These are phyloP conservation scores for Leptoclinus maculatus DNA, from an alignment of 2,797 vertebrate genomes.

Conservation along the genomic window DNA sequence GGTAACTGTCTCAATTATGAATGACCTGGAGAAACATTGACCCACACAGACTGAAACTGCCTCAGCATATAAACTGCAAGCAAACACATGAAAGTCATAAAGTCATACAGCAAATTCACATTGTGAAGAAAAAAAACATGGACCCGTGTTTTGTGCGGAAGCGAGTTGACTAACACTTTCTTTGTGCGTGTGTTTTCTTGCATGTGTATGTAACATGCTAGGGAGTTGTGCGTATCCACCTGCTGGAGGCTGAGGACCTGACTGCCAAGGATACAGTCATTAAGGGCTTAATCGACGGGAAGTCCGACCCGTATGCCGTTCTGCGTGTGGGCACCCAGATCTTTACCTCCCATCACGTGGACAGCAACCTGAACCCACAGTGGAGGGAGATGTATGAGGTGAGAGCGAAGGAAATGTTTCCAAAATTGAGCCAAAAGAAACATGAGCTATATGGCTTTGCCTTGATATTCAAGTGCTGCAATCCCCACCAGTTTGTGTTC, in stretches of 20 bases:
- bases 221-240: constrained; percentile 93
- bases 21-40: constrained; percentile 47
- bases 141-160: not conserved
- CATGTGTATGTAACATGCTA: constrained; percentile 51
- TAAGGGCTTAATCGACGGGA: constrained; percentile 91
- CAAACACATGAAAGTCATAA: constrained; percentile 36
- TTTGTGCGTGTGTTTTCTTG: constrained; percentile 16
- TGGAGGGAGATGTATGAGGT: constrained; percentile 97
- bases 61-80: constrained; percentile 25
- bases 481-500: constrained; percentile 30
- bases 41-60: constrained; percentile 26
- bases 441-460: not conserved
- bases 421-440: not conserved
- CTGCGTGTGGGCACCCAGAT: constrained; percentile 93
- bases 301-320: constrained; percentile 93
- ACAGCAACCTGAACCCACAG: constrained; percentile 91
- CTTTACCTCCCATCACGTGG: constrained; percentile 91
- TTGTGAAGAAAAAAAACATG: constrained; percentile 3
- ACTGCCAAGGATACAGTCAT: constrained; percentile 92
- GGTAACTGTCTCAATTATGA: constrained; percentile 82
- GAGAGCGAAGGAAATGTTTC: constrained; percentile 25
- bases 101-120: constrained; percentile 18
- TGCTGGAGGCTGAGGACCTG: constrained; percentile 89
- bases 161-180: not conserved
- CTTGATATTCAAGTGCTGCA: constrained; percentile 14